Evolutionary conservation across 2,113 vertebrate genomes (phyloP).

Genomic region (Egretta garzetta): DNA sequence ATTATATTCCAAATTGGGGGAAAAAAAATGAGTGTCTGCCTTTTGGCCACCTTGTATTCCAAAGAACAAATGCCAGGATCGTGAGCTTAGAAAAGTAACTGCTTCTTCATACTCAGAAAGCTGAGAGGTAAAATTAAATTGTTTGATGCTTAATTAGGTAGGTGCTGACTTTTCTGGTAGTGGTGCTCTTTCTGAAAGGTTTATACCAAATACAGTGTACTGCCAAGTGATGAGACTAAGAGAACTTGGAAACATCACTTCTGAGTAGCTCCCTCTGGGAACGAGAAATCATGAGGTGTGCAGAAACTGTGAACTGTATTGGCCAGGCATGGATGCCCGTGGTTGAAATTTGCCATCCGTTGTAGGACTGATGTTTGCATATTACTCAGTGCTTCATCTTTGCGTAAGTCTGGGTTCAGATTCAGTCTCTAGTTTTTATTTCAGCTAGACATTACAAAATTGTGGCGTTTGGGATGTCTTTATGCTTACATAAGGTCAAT

Average conservation of each 20-base stretch:
- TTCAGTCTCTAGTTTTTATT: not conserved
- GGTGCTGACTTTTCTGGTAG: not conserved
- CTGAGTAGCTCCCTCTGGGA: not conserved
- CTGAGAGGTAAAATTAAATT: slow-evolving; percentile 7
- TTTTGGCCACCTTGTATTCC: not conserved
- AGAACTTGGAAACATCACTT: not conserved
- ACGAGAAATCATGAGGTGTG: not conserved
- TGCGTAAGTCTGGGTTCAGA: not conserved
- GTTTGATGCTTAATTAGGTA: not conserved
- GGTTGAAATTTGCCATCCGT: not conserved
- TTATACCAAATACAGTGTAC: not conserved
- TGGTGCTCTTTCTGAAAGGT: not conserved
- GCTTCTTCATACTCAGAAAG: slow-evolving; percentile 6
- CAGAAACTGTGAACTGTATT: not conserved
- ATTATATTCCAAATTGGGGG: not conserved
- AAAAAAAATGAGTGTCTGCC: not conserved
- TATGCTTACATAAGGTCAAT: not conserved
- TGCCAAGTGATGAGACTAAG: not conserved
- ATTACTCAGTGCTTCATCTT: not conserved
- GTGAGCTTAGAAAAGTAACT: not conserved
- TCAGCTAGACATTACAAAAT: not conserved
- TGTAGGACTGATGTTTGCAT: not conserved
- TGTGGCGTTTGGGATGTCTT: not conserved
- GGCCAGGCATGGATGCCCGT: not conserved
- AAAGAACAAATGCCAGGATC: not conserved